Base-by-base conservation (phyloP, 2,888 invertebrate species). In the Sycophila texana region DNA sequence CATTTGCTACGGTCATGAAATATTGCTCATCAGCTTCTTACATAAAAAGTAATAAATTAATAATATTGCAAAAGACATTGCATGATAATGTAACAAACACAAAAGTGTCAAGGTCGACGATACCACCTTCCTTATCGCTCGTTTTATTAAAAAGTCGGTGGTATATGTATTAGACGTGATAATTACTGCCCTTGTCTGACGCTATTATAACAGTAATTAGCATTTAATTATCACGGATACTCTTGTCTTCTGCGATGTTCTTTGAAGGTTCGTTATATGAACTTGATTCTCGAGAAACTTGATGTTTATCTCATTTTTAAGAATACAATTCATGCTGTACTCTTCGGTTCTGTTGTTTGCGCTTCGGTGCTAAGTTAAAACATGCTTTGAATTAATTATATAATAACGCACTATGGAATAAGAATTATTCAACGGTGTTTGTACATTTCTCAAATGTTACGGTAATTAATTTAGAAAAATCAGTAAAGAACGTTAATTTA, bases 111-210 rank as follows among this genome's bases (percentile, higher is more conserved):
- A 76, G 81, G 81, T 79, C 72, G 75, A 65, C 57, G 47, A 22
- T 68, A 51, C 60, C 73, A 76, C 76, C 76, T 78, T 81, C 71
- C 79, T 79, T 81, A 81, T 77, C 77, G 71, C 51, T 18, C 22
- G 22, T 10, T 70, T 61, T 79, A 78, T 80, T 80, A 75, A 78
- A 76, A 80, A 73, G 51, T 60, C 55, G 61, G 72, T 47, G 60
- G 47, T 58, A 16, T 61, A 60, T 73, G 70, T 67, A 77, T 74
- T 68, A 77, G 75, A 78, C 74, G 67, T 65, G 71, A 81, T 82
- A 81, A 81, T 81, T 81, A 78, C 70, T 74, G 82, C 81, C 82
- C 76, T 81, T 82, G 81, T 53, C 55, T 72, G 55, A 51, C 61
- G 65, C 53, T 74, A 70, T 76, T 82, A 83, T 77, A 72, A 78